Base-by-base conservation (phyloP, 2,797 vertebrate genomes). In the Hoplostethus mediterraneus region DNA sequence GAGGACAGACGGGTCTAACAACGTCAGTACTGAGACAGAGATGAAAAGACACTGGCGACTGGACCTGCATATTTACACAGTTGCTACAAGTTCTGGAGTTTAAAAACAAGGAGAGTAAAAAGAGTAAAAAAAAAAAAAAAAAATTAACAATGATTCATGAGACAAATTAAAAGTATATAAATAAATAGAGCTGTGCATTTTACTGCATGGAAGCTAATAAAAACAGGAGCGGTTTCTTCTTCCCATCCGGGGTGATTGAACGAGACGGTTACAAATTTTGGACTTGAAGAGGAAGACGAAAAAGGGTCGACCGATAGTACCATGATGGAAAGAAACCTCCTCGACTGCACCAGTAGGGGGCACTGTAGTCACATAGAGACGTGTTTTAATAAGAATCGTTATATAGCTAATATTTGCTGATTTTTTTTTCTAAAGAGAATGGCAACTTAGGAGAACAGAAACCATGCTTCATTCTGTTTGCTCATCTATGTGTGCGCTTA, bases 21-120 rank as follows among this genome's bases (percentile, higher is more conserved):
- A 71, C 12, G 60, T 61, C 48, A 67, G 25, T 14, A 45, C 36
- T 11, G 42, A 74, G 55, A 78, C 45, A 28, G 62, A 71, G 71
- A 68, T 47, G 58, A 67, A 49, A 64, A 80, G 65, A 78, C 54
- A 55, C 79, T 77, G 86, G 85, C 79, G 89, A 84, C 86, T 73
- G 85, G 80, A 87, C 87, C 89, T 92, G 89, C 80, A 89, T 92
- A 93, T 94, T 93, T 93, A 93, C 91, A 94, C 87, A 82, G 83
- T 90, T 93, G 93, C 93, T 94, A 93, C 91, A 80, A 84, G 81
- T 91, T 90, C 90, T 90, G 92, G 90, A 82, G 71, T 87, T 81
- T 21, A 60, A 84, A 77, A 78, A 42, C 54, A 68, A 59, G 75
- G 67, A 84, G 6, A 40, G 36, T 36, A 5, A n/a, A 36, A 36